These are phyloP conservation scores for Ischnus inquisitorius DNA, from an alignment of 2,888 invertebrate species.

Conservation along the genomic window DNA sequence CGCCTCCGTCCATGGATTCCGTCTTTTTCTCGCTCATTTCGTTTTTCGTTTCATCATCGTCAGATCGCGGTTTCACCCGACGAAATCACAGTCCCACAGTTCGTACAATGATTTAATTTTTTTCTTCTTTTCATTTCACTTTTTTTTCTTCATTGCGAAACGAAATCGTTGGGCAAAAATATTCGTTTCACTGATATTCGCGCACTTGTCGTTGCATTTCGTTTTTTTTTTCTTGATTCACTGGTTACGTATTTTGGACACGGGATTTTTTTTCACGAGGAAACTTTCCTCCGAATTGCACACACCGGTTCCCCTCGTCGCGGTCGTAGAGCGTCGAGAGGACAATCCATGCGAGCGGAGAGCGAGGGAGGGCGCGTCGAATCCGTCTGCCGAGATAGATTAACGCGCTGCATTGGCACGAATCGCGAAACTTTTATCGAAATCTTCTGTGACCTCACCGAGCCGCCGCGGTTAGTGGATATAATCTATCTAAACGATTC, in stretches of 20 bases:
- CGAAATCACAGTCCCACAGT: conserved; percentile 48
- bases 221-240: conserved; percentile 48
- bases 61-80: conserved; percentile 34
- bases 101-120: conserved; percentile 12
- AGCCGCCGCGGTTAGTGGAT: conserved; percentile 81
- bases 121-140: conserved; percentile 38
- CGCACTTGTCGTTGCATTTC: conserved; percentile 53
- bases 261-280: conserved; percentile 41
- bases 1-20: conserved; percentile 73
- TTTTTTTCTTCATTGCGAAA: conserved; percentile 21
- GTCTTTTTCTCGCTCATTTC: conserved; percentile 57
- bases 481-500: conserved; percentile 82
- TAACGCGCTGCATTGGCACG: conserved; percentile 71
- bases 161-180: conserved; percentile 24
- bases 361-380: conserved; percentile 48
- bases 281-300: conserved; percentile 53
- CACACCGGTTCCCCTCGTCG: conserved; percentile 43
- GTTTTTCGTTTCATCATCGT: conserved; percentile 11
- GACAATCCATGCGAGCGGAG: conserved; percentile 26
- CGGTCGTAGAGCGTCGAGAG: not conserved
- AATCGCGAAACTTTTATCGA: conserved; percentile 63
- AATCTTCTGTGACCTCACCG: conserved; percentile 73
- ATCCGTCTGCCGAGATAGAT: conserved; percentile 29
- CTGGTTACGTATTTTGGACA: conserved; percentile 66
- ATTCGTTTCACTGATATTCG: conserved; percentile 58